These are phyloP conservation scores for Thymelicus sylvestris DNA, from an alignment of 2,888 invertebrate genomes.

Conservation along the genomic window DNA sequence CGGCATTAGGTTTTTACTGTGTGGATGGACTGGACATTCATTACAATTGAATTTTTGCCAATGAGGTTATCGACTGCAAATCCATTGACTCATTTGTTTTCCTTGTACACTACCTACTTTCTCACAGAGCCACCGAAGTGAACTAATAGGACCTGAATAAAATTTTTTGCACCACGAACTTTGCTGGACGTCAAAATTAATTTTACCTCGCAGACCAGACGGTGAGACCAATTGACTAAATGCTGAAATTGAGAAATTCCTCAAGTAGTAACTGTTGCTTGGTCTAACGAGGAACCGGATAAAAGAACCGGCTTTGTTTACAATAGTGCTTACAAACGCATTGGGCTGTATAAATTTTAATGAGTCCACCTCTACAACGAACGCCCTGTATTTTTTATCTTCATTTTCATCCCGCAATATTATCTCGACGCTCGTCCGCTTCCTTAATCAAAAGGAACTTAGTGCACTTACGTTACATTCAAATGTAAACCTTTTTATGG, in stretches of 20 bases:
- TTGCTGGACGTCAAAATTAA: slow-evolving; percentile 1
- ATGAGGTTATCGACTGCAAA: no score
- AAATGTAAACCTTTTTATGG: slow-evolving; percentile 36
- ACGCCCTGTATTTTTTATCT: slow-evolving; percentile 46
- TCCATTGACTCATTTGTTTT: no score
- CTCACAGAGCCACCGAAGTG: no score
- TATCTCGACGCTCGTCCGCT: slow-evolving; percentile 27
- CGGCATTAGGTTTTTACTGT: no score
- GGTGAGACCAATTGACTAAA: slow-evolving; percentile 30
- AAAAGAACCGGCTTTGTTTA: slow-evolving; percentile 52
- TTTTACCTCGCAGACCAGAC: neutral
- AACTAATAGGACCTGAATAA: neutral
- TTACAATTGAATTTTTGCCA: no score
- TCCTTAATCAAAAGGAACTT: slow-evolving; percentile 31
- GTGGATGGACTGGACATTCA: no score
- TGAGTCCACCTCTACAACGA: slow-evolving; percentile 60
- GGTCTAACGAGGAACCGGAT: slow-evolving; percentile 37
- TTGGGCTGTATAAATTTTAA: slow-evolving; percentile 72
- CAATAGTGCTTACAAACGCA: slow-evolving; percentile 61
- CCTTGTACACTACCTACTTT: no score
- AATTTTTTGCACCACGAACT: neutral
- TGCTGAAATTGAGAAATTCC: slow-evolving; percentile 34
- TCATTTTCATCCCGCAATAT: slow-evolving; percentile 37
- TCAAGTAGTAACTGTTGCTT: slow-evolving; percentile 36
- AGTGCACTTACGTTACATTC: slow-evolving; percentile 27